Evolutionary conservation across 2,113 vertebrate species (phyloP).

Genomic region (Nibea albiflora): DNA sequence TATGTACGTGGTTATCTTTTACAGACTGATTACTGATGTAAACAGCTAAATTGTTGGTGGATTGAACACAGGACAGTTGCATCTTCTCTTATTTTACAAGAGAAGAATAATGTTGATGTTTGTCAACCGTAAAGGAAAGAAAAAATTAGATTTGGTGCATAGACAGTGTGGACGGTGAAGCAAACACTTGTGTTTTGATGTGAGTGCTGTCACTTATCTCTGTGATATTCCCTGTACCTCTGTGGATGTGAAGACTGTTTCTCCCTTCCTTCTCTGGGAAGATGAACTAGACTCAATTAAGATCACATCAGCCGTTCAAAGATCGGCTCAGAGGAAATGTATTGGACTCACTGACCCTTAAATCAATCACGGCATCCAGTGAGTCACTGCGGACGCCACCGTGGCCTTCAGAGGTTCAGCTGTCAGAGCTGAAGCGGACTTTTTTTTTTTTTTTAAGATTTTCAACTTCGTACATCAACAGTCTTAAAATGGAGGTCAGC

Average conservation of each 20-base stretch:
- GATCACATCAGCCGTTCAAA: constrained; percentile 73
- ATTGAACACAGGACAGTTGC: neutral
- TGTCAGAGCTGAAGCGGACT: constrained; percentile 14
- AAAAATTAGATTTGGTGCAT: neutral
- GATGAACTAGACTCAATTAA: constrained; percentile 78
- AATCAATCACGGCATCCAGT: constrained; percentile 62
- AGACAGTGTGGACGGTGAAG: neutral
- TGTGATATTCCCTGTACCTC: neutral
- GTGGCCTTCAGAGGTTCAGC: constrained; percentile 41
- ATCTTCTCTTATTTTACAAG: neutral
- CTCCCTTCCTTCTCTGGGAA: constrained; percentile 17
- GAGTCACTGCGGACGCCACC: constrained; percentile 45
- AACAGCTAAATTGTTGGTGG: too few species aligned
- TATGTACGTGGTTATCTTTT: too few species aligned
- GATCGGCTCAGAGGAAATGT: constrained; percentile 60
- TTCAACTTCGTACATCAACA: constrained; percentile 5
- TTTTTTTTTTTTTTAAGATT: constrained; percentile 17
- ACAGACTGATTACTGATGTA: neutral
- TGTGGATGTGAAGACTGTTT: constrained; percentile 14
- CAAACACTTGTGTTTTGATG: neutral
- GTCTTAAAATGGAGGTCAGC: constrained; percentile 10
- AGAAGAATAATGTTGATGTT: neutral
- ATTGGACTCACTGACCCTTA: constrained; percentile 72
- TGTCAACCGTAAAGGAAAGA: neutral
- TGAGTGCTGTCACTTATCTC: constrained; percentile 1